Evolutionary conservation across 2,888 invertebrate genomes (phyloP).

Genomic region (Phaonia tiefii): DNA sequence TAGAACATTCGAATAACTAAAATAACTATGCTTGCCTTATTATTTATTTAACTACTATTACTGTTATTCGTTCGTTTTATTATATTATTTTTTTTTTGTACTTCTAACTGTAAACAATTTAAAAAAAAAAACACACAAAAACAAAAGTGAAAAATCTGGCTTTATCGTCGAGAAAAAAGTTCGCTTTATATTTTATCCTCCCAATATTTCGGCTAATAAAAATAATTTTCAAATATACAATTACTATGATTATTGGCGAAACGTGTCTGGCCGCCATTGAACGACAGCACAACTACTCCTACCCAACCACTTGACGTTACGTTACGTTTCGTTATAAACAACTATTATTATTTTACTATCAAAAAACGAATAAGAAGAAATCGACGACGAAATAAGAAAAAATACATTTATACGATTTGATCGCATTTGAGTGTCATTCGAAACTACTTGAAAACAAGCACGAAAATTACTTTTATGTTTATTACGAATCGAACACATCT

Average conservation of each 20-base stretch:
- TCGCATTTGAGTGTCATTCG: conserved; percentile 57
- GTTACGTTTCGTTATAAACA: neutral
- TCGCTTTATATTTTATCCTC: neutral
- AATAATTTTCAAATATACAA: conserved; percentile 50
- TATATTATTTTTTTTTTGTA: conserved; percentile 39
- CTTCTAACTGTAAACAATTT: neutral
- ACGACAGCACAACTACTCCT: neutral
- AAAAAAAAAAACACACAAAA: neutral
- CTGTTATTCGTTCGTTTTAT: too few species aligned
- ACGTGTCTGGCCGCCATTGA: conserved; percentile 39
- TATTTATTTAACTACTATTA: neutral
- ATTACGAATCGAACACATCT: conserved; percentile 26
- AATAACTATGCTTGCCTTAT: conserved; percentile 12
- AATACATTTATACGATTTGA: conserved; percentile 24
- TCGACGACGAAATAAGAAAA: neutral
- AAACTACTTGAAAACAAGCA: conserved; percentile 66
- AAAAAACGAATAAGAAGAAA: neutral
- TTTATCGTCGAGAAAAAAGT: neutral
- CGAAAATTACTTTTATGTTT: conserved; percentile 62
- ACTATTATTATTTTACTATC: conserved; percentile 9
- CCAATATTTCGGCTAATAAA: conserved; percentile 32
- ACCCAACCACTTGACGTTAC: neutral
- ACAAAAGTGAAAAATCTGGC: conserved; percentile 57
- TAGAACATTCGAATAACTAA: neutral
- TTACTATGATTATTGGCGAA: conserved; percentile 54